Percentiles rank a stretch among this genome's conserved stretches.
Conservation (phyloP, 2,113 vertebrate species). For the Indicator maculatus region DNA sequence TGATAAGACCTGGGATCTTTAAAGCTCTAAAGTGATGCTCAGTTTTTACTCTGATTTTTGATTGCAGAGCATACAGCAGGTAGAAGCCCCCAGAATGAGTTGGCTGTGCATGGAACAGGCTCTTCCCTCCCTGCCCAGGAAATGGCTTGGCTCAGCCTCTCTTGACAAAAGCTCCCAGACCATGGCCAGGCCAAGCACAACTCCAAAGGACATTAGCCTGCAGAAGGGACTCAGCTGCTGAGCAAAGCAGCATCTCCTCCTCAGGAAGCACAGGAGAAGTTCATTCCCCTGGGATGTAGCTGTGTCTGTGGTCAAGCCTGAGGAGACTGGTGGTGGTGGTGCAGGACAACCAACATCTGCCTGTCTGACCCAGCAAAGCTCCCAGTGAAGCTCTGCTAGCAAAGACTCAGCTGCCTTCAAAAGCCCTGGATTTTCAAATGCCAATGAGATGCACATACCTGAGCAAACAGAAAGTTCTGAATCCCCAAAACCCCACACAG, state of each 20-base stretch:
- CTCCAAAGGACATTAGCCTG: rapidly evolving
- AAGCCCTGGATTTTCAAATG: neutral
- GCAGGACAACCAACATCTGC: neutral
- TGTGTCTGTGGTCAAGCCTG: neutral
- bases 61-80: rapidly evolving
- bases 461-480: rapidly evolving
- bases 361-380: neutral
- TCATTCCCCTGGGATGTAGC: neutral
- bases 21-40: neutral
- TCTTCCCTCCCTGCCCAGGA: neutral
- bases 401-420: neutral
- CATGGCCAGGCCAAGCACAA: neutral
- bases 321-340: neutral
- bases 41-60: neutral
- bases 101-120: neutral
- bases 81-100: neutral
- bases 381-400: neutral
- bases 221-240: neutral
- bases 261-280: neutral
- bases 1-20: neutral
- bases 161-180: neutral
- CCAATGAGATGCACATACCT: rapidly evolving
- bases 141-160: neutral
- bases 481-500: rapidly evolving
- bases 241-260: neutral